Evolutionary conservation across 2,888 invertebrate species (phyloP).

Genomic region (Lycophotia porphyrea): DNA sequence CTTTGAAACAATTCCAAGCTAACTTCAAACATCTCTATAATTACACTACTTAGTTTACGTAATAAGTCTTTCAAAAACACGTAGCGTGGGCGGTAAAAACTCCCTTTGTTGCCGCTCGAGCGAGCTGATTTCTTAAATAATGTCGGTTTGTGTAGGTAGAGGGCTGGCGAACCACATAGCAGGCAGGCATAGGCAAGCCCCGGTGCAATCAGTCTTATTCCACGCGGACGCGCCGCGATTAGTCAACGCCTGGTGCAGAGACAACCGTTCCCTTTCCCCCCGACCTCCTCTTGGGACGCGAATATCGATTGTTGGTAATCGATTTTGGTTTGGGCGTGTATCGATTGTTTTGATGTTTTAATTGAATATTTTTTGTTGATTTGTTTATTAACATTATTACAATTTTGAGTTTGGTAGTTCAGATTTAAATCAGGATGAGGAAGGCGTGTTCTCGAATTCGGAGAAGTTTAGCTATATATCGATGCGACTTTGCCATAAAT

Average conservation of each 20-base stretch:
- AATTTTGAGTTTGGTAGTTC: neutral
- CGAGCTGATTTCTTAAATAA: slow-evolving; percentile 90
- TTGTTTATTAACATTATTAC: slow-evolving; percentile 11
- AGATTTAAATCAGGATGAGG: slow-evolving; percentile 7
- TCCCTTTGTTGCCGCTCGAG: slow-evolving; percentile 88
- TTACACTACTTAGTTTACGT: slow-evolving; percentile 71
- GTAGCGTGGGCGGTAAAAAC: slow-evolving; percentile 86
- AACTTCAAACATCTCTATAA: slow-evolving; percentile 55
- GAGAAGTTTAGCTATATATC: neutral
- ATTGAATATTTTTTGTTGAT: slow-evolving; percentile 68
- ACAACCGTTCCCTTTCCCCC: slow-evolving; percentile 83
- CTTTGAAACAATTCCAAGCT: slow-evolving; percentile 18
- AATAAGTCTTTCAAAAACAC: slow-evolving; percentile 82
- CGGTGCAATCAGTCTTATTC: slow-evolving; percentile 89
- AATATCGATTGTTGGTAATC: slow-evolving; percentile 88
- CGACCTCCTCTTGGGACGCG: slow-evolving; percentile 80
- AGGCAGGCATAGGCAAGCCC: slow-evolving; percentile 87
- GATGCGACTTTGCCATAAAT: neutral
- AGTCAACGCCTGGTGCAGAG: slow-evolving; percentile 90
- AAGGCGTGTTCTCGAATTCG: neutral
- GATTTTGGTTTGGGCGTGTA: slow-evolving; percentile 83
- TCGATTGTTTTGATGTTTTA: slow-evolving; percentile 76
- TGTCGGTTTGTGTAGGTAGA: slow-evolving; percentile 88
- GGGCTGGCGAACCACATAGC: slow-evolving; percentile 83
- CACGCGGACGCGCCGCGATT: slow-evolving; percentile 89